A percentile compares a stretch with the other conserved stretches of the same genome.
Evolutionary conservation across 1,140 invertebrate genomes (phyloP).

Genomic region (Spodoptera litura): DNA sequence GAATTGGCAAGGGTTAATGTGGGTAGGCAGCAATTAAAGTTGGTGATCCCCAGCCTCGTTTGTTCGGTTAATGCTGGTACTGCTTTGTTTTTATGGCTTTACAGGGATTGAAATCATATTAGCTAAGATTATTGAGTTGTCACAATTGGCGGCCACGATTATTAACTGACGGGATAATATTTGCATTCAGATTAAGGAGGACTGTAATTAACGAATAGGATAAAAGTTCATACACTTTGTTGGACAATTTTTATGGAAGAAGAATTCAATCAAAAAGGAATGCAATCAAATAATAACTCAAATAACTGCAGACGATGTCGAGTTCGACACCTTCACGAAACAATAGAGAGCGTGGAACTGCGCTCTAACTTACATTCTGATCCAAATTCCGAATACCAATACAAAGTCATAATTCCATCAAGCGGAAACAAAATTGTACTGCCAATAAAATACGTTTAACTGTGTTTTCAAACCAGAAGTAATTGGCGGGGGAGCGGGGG

Average conservation of each 20-base stretch:
- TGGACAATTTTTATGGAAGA: too few species aligned
- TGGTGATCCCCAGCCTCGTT: constrained; percentile 56
- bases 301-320: not conserved
- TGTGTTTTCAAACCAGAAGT: constrained; percentile 50
- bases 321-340: not conserved
- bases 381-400: constrained; percentile 38
- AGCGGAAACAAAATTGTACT: constrained; percentile 38
- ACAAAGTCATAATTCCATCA: constrained; percentile 45
- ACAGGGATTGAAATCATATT: constrained; percentile 40
- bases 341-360: not conserved
- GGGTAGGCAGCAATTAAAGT: constrained; percentile 65
- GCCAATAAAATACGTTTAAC: constrained; percentile 46
- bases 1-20: constrained; percentile 70
- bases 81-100: constrained; percentile 37
- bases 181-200: not conserved
- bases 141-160: not conserved
- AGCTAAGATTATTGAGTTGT: constrained; percentile 30
- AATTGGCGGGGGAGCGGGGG: constrained; percentile 46
- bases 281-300: constrained; percentile 3
- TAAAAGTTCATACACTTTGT: too few species aligned
- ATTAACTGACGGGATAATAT: constrained; percentile 13
- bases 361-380: not conserved
- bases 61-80: constrained; percentile 30
- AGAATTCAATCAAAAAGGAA: too few species aligned
- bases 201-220: too few species aligned